Percentiles rank a stretch among this genome's conserved stretches.
Conservation (phyloP, 2,797 vertebrate species). For the Amniataba percoides region DNA sequence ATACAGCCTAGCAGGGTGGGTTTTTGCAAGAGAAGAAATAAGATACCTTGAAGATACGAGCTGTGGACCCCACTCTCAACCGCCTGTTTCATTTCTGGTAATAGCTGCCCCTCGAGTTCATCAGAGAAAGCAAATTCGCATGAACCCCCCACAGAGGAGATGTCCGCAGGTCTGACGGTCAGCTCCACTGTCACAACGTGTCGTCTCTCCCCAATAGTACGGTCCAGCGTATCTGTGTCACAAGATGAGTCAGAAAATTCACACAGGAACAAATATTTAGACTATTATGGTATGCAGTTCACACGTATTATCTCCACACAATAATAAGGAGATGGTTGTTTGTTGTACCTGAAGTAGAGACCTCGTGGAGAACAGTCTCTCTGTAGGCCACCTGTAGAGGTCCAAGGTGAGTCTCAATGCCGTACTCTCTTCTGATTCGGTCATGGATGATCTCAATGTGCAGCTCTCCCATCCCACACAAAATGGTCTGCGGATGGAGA, state of each 20-base stretch:
- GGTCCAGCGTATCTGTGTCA: conserved; percentile 90
- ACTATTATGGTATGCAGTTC: background rate
- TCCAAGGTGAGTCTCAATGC: conserved; percentile 93
- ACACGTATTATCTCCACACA: background rate
- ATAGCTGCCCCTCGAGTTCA: conserved; percentile 72
- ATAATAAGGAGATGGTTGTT: background rate
- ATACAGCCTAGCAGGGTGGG: background rate
- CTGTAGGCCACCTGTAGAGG: conserved; percentile 96
- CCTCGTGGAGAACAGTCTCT: conserved; percentile 90
- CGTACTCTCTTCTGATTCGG: conserved; percentile 93
- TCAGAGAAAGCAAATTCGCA: conserved; percentile 79
- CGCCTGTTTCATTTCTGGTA: conserved; percentile 84
- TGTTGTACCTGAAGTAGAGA: conserved; percentile 84
- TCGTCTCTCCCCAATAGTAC: conserved; percentile 89
- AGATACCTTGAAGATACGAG: conserved; percentile 91
- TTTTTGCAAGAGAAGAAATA: background rate
- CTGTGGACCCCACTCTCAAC: conserved; percentile 90
- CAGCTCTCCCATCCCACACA: conserved; percentile 98
- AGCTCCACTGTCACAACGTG: conserved; percentile 89
- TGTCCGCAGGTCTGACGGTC: conserved; percentile 80
- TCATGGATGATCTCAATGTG: conserved; percentile 98
- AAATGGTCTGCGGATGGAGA: conserved; percentile 86
- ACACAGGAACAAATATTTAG: background rate
- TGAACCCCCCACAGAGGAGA: conserved; percentile 25
- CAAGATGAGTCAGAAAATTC: background rate